Evolutionary conservation across 2,113 vertebrate genomes (phyloP), one percentile per base, ranked within the genome.

Genomic region (Gnathonemus longibarbis): DNA sequence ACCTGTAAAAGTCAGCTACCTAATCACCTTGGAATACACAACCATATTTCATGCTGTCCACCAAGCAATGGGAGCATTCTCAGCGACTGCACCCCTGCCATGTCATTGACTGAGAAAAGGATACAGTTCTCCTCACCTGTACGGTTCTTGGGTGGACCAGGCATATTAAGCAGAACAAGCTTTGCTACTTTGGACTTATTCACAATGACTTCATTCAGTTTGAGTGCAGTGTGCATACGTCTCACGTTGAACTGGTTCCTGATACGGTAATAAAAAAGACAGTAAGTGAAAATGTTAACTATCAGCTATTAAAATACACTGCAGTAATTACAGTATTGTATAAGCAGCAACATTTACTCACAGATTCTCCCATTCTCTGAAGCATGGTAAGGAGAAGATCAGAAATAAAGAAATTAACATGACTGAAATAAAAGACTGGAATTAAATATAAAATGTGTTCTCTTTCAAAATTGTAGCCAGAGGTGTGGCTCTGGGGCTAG

Each of bases 61-160:
- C 45, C 10, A 10, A 27, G 10, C 48, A 27, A 87, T 52, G 27
- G 46, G 15, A 62, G 27, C 87, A 46, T 45, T 46, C 31, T 5
- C 87, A 66, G 17, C 10, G 4, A 31, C 31, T 5, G 31, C 31
- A 77, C 11, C 35, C 19, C 19, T 39, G n/a, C 39, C 56, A 70
- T 24, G 58, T 39, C 56, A 70, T 48, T 66, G 80, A 3, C 9
- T 9, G 74, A 48, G 39, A 66, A 27, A 95, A 97, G 97, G 97
- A 99, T 99, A 99, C 98, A 99, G 95, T 98, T 99, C 94, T 99
- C 98, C 2, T 98, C 97, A 4, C 98, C 98, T 77, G 97, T 96
- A 10, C 97, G 95, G 94, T 99, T 99, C 94, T 96, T 98, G 2
- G 98, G 98, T 50, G 98, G 98, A 24, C 98, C 98, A 0, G 98